phyloP scores from a whole-genome alignment of 2,888 invertebrate genomes.

The Neoaliturus tenellus region DNA sequence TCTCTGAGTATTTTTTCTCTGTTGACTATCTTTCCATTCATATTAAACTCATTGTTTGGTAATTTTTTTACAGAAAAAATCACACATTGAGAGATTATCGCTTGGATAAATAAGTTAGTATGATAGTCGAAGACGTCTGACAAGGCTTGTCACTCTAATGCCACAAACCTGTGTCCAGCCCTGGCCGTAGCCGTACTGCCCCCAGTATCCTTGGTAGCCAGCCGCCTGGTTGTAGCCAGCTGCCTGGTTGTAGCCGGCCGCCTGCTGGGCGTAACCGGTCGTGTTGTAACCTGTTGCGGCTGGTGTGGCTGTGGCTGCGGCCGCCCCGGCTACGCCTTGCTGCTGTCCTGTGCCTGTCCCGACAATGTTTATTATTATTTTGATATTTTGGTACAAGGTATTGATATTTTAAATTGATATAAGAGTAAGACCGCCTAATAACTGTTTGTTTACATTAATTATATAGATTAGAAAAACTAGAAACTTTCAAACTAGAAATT shows the following conservation, averaged over 20 bases:
- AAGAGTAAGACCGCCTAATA: too few relatives aligned
- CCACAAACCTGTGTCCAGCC: slow-evolving; percentile 59
- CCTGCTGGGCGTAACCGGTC: slow-evolving; percentile 38
- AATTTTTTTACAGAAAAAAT: too few relatives aligned
- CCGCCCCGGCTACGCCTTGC: background rate
- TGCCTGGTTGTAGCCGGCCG: slow-evolving; percentile 41
- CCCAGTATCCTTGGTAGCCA: slow-evolving; percentile 54
- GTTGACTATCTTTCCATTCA: too few relatives aligned
- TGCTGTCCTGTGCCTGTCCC: background rate
- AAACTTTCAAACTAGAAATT: background rate
- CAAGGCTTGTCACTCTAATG: background rate
- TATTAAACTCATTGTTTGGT: too few relatives aligned
- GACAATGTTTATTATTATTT: too few relatives aligned
- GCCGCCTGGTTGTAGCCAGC: slow-evolving; percentile 45
- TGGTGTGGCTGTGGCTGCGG: background rate
- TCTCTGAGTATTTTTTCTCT: too few relatives aligned
- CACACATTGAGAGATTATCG: too few relatives aligned
- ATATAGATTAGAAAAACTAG: background rate
- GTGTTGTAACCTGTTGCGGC: slow-evolving; percentile 47
- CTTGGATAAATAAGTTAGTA: too few relatives aligned
- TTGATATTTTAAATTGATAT: background rate
- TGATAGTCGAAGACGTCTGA: too few relatives aligned
- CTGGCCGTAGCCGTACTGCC: slow-evolving; percentile 60
- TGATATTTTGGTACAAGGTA: too few relatives aligned
- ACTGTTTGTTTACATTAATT: too few relatives aligned